These are phyloP conservation scores for Tillus elongatus DNA, from an alignment of 2,888 invertebrate species.

Conservation along the genomic window DNA sequence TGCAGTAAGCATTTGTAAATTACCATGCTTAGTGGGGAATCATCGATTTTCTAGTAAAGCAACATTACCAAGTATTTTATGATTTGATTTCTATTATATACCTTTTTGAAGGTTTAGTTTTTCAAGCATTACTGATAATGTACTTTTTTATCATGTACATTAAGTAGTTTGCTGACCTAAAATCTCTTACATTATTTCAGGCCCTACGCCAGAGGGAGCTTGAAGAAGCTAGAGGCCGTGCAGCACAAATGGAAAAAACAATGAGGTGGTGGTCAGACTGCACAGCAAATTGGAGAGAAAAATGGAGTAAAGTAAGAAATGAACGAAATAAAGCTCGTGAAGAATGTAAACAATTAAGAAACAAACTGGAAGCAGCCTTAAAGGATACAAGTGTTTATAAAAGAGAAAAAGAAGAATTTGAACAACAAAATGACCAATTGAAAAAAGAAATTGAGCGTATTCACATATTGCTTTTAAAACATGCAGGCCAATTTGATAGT, in stretches of 20 bases:
- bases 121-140: no score
- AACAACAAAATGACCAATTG: constrained; percentile 64
- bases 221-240: constrained; percentile 87
- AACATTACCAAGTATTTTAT: no score
- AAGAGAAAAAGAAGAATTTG: constrained; percentile 70
- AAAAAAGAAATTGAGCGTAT: constrained; percentile 77
- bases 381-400: constrained; percentile 68
- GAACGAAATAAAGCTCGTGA: constrained; percentile 90
- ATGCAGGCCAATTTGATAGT: constrained; percentile 60
- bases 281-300: constrained; percentile 91
- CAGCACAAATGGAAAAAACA: constrained; percentile 98
- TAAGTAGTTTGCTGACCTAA: no score
- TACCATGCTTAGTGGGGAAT: no score
- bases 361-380: constrained; percentile 66
- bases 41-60: no score
- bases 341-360: constrained; percentile 73
- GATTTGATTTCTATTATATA: no score
- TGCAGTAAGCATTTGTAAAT: no score
- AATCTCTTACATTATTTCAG: no score
- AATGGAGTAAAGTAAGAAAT: constrained; percentile 90
- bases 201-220: constrained; percentile 68
- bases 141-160: no score
- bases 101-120: no score
- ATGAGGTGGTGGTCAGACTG: constrained; percentile 99
- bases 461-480: constrained; percentile 55